phyloP scores from a whole-genome alignment of 2,888 invertebrate species.

The Xestobium rufovillosum region DNA sequence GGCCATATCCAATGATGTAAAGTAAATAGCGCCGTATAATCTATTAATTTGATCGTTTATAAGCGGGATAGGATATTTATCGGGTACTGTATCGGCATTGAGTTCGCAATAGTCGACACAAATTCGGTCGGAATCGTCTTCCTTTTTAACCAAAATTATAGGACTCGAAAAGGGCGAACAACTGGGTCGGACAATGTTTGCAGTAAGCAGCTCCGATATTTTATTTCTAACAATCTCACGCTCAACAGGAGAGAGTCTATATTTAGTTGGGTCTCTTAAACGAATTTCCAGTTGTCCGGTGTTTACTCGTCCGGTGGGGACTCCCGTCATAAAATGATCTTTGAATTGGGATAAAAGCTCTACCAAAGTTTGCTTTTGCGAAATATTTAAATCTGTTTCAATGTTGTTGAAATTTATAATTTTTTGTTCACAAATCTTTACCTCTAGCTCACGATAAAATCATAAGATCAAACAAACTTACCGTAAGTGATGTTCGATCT shows the following conservation, averaged over 20 bases:
- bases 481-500: too few species aligned
- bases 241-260: constrained; percentile 14
- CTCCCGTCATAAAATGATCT: too few species aligned
- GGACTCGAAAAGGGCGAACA: constrained; percentile 24
- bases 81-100: constrained; percentile 24
- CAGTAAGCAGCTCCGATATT: too few species aligned
- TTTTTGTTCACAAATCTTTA: too few species aligned
- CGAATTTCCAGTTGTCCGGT: constrained; percentile 19
- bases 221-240: constrained; percentile 14
- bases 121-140: constrained; percentile 22
- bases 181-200: constrained; percentile 21
- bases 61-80: constrained; percentile 24
- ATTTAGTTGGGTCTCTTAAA: constrained; percentile 16
- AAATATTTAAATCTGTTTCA: too few species aligned
- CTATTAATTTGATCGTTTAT: constrained; percentile 25
- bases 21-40: constrained; percentile 22
- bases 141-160: constrained; percentile 22
- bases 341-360: too few species aligned
- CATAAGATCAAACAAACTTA: too few species aligned
- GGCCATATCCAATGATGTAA: constrained; percentile 19
- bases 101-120: constrained; percentile 24
- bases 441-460: too few species aligned
- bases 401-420: too few species aligned
- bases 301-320: constrained; percentile 13
- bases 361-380: too few species aligned